phyloP scores from a whole-genome alignment of 2,888 invertebrate species.

The Rambutsinella grinnellia region DNA sequence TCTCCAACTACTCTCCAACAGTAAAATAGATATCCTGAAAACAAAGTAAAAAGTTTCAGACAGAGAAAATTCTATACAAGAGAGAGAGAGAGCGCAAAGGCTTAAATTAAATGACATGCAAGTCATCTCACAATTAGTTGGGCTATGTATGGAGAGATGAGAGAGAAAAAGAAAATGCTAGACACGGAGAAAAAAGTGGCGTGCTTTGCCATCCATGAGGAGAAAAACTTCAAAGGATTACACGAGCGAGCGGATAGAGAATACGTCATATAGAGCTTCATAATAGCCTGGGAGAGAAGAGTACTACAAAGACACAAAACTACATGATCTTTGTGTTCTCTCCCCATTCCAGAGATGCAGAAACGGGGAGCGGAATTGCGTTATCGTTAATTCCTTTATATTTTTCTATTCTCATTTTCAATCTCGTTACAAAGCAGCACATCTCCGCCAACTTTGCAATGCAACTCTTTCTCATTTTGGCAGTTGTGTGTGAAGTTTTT shows the following conservation, averaged over 20 bases:
- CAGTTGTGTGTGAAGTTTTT: neutral
- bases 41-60: too few species aligned
- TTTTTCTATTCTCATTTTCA: neutral
- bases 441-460: too few species aligned
- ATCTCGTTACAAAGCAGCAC: neutral
- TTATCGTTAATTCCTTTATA: neutral
- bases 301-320: neutral
- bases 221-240: constrained; percentile 39
- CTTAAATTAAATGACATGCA: neutral
- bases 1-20: too few species aligned
- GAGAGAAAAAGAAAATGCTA: neutral
- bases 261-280: constrained; percentile 1
- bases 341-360: neutral
- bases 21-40: too few species aligned
- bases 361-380: neutral
- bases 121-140: neutral
- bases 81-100: too few species aligned
- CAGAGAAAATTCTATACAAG: neutral
- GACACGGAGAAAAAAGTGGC: neutral
- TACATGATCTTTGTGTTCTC: neutral
- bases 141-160: too few species aligned
- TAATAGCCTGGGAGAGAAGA: neutral
- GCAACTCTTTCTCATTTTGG: neutral
- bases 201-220: neutral
- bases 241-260: constrained; percentile 20